These are phyloP conservation scores for Propithecus perrieri DNA, from an alignment of 2,797 vertebrate genomes.

Conservation along the genomic window DNA sequence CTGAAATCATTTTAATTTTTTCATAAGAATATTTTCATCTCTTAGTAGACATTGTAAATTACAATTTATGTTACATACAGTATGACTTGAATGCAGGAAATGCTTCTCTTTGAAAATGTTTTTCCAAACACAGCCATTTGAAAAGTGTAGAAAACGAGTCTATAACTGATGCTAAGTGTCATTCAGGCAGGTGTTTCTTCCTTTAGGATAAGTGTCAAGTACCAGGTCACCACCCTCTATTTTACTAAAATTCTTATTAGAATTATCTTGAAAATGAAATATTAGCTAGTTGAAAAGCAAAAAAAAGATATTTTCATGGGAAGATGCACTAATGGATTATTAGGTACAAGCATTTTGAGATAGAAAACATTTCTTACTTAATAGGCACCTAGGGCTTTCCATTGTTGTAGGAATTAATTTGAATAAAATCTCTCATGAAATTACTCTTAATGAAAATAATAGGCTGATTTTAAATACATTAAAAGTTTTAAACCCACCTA, in stretches of 20 bases:
- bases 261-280: slow-evolving; percentile 59
- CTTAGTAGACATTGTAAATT: neutral
- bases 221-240: neutral
- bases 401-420: neutral
- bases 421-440: slow-evolving; percentile 56
- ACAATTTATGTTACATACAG: neutral
- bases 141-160: neutral
- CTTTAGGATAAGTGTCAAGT: slow-evolving; percentile 47
- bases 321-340: neutral
- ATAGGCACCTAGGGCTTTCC: slow-evolving; percentile 39
- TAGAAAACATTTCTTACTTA: slow-evolving; percentile 9
- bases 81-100: neutral
- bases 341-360: neutral
- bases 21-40: neutral
- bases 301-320: neutral
- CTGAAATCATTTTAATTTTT: neutral
- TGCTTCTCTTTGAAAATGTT: neutral
- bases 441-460: slow-evolving; percentile 31
- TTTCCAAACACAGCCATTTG: slow-evolving; percentile 20
- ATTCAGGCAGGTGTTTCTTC: neutral
- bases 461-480: slow-evolving; percentile 44
- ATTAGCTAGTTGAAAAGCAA: neutral
- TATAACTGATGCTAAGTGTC: slow-evolving; percentile 6
- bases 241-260: slow-evolving; percentile 48
- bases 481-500: neutral